A percentile compares a stretch with the other conserved stretches of the same genome.
Conservation (phyloP, 1,140 invertebrate genomes). For the Musca vetustissima region DNA sequence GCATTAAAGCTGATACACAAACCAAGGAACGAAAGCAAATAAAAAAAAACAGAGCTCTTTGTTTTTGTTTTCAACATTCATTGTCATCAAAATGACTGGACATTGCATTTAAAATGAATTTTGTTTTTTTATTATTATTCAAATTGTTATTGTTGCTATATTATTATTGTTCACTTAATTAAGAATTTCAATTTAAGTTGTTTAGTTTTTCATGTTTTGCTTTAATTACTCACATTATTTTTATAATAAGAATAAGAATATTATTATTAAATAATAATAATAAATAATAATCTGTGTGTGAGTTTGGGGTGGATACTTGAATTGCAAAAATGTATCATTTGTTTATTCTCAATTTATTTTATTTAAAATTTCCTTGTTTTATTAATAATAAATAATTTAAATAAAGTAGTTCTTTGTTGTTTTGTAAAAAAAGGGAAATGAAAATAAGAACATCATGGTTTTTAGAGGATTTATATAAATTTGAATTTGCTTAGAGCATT, state of each 20-base stretch:
- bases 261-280: not conserved
- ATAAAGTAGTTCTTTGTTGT: not conserved
- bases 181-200: slow-evolving; percentile 1
- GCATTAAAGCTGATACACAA: not conserved
- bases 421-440: not conserved
- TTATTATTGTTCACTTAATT: slow-evolving; percentile 18
- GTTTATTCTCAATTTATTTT: no score
- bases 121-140: slow-evolving; percentile 9
- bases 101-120: slow-evolving; percentile 2
- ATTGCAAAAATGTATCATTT: no score
- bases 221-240: slow-evolving; percentile 3
- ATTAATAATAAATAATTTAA: no score
- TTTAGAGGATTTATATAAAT: no score
- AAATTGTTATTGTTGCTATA: not conserved
- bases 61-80: no score
- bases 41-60: slow-evolving; percentile 17
- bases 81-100: not conserved
- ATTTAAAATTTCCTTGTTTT: no score
- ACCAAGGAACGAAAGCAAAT: not conserved
- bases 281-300: no score
- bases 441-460: no score
- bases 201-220: not conserved
- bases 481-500: no score
- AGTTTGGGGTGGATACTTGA: no score
- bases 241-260: no score